These are phyloP conservation scores for Centruroides vittatus DNA, from an alignment of 1,140 invertebrate species.

Conservation along the genomic window DNA sequence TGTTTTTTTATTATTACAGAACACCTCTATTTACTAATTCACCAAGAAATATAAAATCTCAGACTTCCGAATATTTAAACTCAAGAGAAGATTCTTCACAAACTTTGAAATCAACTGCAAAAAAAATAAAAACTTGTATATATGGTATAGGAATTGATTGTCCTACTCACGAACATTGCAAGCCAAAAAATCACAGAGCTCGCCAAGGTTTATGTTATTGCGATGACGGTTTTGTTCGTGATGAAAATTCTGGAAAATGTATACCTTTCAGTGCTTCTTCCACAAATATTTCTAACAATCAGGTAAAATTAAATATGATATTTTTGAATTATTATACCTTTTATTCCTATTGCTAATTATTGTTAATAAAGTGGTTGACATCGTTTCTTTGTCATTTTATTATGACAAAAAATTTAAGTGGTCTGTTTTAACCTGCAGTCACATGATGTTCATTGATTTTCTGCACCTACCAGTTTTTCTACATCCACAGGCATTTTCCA, in stretches of 20 bases:
- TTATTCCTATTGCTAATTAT: too few relatives aligned
- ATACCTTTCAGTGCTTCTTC: background rate
- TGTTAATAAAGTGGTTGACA: too few relatives aligned
- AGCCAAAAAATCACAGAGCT: constrained; percentile 22
- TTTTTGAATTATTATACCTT: too few relatives aligned
- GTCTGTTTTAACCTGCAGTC: too few relatives aligned
- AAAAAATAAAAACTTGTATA: constrained; percentile 21
- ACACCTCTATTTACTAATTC: background rate
- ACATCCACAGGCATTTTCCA: too few relatives aligned
- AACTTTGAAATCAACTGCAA: constrained; percentile 1
- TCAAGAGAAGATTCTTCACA: constrained; percentile 5
- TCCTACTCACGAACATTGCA: constrained; percentile 25
- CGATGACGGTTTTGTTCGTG: constrained; percentile 38
- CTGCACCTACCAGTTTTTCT: too few relatives aligned
- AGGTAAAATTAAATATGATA: background rate
- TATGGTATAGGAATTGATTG: constrained; percentile 23
- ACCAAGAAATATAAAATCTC: background rate
- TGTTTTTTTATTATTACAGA: too few relatives aligned
- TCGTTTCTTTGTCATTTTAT: too few relatives aligned
- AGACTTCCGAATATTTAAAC: background rate
- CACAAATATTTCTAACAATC: background rate
- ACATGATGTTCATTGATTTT: too few relatives aligned
- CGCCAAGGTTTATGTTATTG: constrained; percentile 52
- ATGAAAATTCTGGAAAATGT: constrained; percentile 30
- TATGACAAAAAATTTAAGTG: too few relatives aligned